Conservation (phyloP, 2,888 invertebrate genomes). For the Rhopalosiphum nymphaeae region DNA sequence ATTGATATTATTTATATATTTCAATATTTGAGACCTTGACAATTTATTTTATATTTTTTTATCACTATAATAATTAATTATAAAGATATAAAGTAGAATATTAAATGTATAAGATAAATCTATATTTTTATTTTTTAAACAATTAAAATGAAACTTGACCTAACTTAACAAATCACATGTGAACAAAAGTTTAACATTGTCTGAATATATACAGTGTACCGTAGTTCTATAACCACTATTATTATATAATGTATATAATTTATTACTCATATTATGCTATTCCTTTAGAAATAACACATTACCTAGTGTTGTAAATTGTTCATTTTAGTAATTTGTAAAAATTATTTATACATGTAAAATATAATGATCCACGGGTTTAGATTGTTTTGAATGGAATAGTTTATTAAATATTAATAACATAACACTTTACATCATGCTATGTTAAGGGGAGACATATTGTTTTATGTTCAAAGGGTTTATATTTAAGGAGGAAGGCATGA, state of each 20-base stretch:
- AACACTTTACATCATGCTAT: background rate
- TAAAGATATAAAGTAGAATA: background rate
- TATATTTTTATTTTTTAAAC: background rate
- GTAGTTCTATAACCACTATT: no score
- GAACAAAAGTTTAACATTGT: background rate
- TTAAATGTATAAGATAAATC: background rate
- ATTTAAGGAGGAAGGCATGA: background rate
- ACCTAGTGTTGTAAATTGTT: background rate
- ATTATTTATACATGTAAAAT: background rate
- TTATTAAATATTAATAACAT: background rate
- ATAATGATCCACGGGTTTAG: background rate
- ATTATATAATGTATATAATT: background rate
- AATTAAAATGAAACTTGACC: background rate
- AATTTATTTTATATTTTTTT: background rate
- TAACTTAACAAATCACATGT: background rate
- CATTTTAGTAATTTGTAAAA: conserved; percentile 4
- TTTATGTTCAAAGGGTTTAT: background rate
- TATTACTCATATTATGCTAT: background rate
- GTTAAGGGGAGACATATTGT: background rate
- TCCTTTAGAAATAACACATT: background rate
- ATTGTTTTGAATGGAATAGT: background rate
- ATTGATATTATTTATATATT: background rate
- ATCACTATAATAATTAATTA: background rate
- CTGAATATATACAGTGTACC: background rate
- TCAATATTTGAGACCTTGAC: background rate